Evolutionary conservation across 2,888 invertebrate species (phyloP).

Genomic region (Ischnura elegans): DNA sequence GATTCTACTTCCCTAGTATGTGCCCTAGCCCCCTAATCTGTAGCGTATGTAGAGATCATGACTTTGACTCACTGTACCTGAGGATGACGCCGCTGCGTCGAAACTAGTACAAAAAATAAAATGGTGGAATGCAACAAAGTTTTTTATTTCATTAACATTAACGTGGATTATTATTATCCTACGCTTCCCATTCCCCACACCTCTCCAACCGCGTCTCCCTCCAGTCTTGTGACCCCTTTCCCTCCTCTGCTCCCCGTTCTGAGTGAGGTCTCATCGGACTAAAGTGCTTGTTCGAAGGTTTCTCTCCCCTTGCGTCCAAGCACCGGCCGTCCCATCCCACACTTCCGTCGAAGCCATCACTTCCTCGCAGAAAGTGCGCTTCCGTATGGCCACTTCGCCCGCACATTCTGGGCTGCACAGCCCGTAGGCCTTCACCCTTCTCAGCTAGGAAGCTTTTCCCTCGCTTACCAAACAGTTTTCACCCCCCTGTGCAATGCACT

Average conservation of each 20-base stretch:
- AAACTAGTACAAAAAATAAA: too few species aligned
- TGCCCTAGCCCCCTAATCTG: too few species aligned
- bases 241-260: not conserved
- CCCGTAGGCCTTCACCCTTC: not conserved
- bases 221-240: not conserved
- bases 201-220: not conserved
- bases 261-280: slow-evolving; percentile 46
- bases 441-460: not conserved
- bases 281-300: slow-evolving; percentile 56
- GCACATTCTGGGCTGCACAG: not conserved
- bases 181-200: not conserved
- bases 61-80: too few species aligned
- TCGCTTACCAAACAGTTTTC: not conserved
- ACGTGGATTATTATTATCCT: too few species aligned
- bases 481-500: not conserved
- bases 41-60: too few species aligned
- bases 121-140: too few species aligned
- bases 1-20: too few species aligned
- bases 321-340: not conserved
- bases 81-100: too few species aligned
- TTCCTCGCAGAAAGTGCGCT: not conserved
- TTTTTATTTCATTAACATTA: too few species aligned
- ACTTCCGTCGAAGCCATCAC: not conserved
- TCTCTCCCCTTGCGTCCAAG: not conserved
- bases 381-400: not conserved